These are phyloP conservation scores for Egretta garzetta DNA, from an alignment of 2,113 vertebrate species.

Conservation along the genomic window DNA sequence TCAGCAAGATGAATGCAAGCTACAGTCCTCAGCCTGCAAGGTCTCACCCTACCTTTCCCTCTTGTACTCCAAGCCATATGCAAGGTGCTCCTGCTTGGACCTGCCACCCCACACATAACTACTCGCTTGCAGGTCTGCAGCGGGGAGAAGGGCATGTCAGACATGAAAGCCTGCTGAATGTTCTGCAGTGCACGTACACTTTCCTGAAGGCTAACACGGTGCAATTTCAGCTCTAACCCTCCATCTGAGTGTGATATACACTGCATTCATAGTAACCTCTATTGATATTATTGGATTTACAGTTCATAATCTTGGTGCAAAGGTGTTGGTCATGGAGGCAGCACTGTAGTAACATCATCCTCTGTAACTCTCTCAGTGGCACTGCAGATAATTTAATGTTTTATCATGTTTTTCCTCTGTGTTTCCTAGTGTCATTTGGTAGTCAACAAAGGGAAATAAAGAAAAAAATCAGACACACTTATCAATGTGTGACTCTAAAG, in stretches of 20 bases:
- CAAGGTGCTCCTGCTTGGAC: neutral
- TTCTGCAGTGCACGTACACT: neutral
- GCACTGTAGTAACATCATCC: neutral
- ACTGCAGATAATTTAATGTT: neutral
- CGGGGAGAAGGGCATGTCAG: rapidly evolving
- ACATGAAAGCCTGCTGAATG: too few species aligned
- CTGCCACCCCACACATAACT: neutral
- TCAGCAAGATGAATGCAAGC: neutral
- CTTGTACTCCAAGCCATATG: rapidly evolving
- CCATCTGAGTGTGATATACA: rapidly evolving
- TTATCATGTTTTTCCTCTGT: neutral
- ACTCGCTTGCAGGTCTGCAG: rapidly evolving
- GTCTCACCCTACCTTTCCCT: too few species aligned
- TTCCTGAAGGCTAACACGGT: rapidly evolving
- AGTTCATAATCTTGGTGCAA: neutral
- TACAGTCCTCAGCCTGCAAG: too few species aligned
- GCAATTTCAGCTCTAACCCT: neutral
- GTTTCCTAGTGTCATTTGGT: neutral
- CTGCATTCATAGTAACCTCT: neutral
- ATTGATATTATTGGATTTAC: neutral
- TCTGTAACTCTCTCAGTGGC: neutral
- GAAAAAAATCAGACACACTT: neutral
- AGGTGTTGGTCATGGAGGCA: neutral
- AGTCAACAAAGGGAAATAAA: neutral
- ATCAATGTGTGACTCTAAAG: neutral